Conservation (phyloP, 2,888 invertebrate species). For the Acanthosepion esculentum region DNA sequence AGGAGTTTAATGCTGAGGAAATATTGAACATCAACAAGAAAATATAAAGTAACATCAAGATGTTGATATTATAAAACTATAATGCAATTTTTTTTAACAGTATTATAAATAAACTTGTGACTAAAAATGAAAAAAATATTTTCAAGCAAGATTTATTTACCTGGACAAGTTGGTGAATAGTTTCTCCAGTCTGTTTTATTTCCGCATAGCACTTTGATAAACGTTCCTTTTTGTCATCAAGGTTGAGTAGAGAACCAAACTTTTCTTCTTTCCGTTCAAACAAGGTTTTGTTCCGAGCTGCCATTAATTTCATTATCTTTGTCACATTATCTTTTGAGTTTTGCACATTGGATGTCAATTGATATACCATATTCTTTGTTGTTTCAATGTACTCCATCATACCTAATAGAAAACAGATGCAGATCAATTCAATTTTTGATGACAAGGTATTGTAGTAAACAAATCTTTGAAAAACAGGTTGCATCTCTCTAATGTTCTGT, state of each 20-base stretch:
- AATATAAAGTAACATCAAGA: no score
- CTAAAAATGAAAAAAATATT: no score
- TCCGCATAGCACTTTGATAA: constrained; percentile 84
- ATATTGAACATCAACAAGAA: no score
- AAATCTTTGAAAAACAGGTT: no score
- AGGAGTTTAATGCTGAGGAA: no score
- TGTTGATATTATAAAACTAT: no score
- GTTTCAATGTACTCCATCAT: constrained; percentile 86
- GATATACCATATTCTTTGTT: constrained; percentile 84
- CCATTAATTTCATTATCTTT: constrained; percentile 84
- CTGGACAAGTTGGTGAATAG: constrained; percentile 82
- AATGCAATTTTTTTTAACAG: no score
- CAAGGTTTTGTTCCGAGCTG: constrained; percentile 84
- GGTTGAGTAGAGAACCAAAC: constrained; percentile 85
- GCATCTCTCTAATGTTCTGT: no score
- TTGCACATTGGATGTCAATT: constrained; percentile 84
- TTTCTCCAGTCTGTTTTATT: constrained; percentile 82
- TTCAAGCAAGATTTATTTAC: constrained; percentile 52
- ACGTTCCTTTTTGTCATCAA: constrained; percentile 86
- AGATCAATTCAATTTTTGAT: background rate
- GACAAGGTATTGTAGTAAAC: background rate
- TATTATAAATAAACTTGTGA: no score
- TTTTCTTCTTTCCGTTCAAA: constrained; percentile 89
- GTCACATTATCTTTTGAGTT: constrained; percentile 88
- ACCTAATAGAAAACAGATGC: constrained; percentile 76